phyloP scores from a whole-genome alignment of 2,888 invertebrate species.

The Phortica okadai region DNA sequence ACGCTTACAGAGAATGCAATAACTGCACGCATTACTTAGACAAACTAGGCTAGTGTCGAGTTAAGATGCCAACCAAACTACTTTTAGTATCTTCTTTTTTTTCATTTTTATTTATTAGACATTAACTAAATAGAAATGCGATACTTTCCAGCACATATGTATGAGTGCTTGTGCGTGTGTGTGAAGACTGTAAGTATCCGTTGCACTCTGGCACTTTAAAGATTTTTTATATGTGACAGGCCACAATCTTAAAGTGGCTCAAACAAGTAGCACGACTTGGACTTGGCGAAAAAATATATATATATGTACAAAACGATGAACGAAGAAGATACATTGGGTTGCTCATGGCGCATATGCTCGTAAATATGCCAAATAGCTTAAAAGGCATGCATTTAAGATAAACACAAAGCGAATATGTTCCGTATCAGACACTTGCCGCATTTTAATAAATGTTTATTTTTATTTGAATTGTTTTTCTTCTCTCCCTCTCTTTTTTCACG shows the following conservation, averaged over 20 bases:
- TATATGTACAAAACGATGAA: neutral
- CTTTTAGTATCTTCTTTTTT: slow-evolving; percentile 18
- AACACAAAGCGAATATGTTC: slow-evolving; percentile 42
- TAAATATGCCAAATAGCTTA: slow-evolving; percentile 38
- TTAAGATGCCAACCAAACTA: slow-evolving; percentile 39
- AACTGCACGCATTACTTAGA: slow-evolving; percentile 30
- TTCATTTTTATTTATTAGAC: slow-evolving; percentile 59
- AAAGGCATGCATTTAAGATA: slow-evolving; percentile 64
- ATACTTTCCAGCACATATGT: slow-evolving; percentile 49
- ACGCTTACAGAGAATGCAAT: neutral
- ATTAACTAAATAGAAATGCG: slow-evolving; percentile 67
- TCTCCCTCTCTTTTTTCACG: neutral
- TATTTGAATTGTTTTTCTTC: neutral
- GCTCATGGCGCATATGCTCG: slow-evolving; percentile 11
- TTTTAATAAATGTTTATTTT: neutral
- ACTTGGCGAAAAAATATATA: neutral
- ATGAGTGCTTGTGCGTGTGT: slow-evolving; percentile 45
- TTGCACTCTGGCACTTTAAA: slow-evolving; percentile 50
- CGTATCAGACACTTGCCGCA: slow-evolving; percentile 16
- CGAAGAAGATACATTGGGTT: slow-evolving; percentile 1
- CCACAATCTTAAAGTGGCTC: slow-evolving; percentile 26
- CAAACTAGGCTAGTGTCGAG: slow-evolving; percentile 40
- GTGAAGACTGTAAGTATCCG: slow-evolving; percentile 40
- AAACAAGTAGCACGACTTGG: neutral
- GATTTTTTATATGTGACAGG: slow-evolving; percentile 35